Evolutionary conservation across 2,113 vertebrate species (phyloP).

Genomic region (Mungos mungo): DNA sequence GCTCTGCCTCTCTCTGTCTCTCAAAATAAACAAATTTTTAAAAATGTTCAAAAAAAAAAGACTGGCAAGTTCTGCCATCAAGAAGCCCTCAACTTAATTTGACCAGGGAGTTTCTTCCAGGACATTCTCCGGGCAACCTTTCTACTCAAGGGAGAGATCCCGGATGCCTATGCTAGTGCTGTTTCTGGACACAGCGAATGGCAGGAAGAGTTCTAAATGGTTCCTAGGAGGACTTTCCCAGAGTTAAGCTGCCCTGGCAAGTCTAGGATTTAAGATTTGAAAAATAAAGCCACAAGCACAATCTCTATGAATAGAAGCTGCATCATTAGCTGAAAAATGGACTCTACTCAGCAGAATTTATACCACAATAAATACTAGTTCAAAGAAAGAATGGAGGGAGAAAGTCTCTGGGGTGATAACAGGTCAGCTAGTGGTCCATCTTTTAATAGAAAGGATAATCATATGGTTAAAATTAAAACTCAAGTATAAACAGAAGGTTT

Average conservation of each 20-base stretch:
- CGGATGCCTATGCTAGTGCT: neutral
- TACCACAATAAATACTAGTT: neutral
- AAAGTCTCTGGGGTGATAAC: neutral
- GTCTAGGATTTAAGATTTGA: neutral
- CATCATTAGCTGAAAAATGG: neutral
- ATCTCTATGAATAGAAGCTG: neutral
- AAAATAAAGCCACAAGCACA: neutral
- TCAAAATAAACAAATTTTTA: too few relatives aligned
- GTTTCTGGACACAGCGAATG: neutral
- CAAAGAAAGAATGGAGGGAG: neutral
- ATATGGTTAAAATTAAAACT: neutral
- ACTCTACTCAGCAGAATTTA: neutral
- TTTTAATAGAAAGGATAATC: conserved; percentile 8
- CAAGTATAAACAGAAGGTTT: neutral
- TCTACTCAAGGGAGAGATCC: neutral
- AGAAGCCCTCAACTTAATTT: neutral
- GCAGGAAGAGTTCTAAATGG: neutral
- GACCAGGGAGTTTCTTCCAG: neutral
- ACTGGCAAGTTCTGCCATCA: neutral
- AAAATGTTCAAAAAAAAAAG: neutral
- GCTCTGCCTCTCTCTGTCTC: too few relatives aligned
- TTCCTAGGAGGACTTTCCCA: neutral
- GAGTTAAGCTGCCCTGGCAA: neutral
- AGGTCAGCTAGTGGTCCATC: neutral
- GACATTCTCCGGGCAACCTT: neutral